phyloP scores from a whole-genome alignment of 1,140 invertebrate genomes.

The Limonius californicus region DNA sequence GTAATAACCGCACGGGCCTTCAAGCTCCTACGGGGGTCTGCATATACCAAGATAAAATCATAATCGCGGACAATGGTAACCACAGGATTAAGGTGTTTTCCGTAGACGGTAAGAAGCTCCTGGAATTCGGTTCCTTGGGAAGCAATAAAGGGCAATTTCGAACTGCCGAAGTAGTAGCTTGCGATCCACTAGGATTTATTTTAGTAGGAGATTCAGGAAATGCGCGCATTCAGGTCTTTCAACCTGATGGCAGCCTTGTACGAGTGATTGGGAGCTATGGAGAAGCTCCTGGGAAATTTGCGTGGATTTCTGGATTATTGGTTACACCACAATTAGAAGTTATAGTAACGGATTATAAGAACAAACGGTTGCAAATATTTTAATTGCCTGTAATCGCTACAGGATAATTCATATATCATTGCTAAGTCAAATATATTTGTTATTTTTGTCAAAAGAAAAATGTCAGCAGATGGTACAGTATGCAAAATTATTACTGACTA shows the following conservation, averaged over 20 bases:
- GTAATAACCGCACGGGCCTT: constrained; percentile 40
- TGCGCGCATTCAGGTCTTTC: constrained; percentile 71
- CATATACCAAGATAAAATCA: constrained; percentile 51
- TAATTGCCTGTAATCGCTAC: no score
- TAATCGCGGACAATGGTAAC: constrained; percentile 65
- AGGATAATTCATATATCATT: no score
- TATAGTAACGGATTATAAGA: constrained; percentile 67
- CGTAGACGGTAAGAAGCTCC: constrained; percentile 49
- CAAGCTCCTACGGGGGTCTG: constrained; percentile 69
- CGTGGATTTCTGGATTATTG: constrained; percentile 66
- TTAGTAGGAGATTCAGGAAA: constrained; percentile 76
- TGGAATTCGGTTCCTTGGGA: constrained; percentile 53
- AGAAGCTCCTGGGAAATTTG: constrained; percentile 59
- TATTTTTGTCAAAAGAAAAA: no score
- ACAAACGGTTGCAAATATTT: constrained; percentile 67
- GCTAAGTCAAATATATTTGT: no score
- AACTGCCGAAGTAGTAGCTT: constrained; percentile 63
- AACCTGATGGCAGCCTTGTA: constrained; percentile 58
- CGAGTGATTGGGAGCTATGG: constrained; percentile 59
- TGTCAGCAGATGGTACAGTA: no score
- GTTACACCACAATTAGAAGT: constrained; percentile 62
- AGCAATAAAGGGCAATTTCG: constrained; percentile 60
- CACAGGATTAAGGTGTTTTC: constrained; percentile 60
- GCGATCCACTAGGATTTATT: constrained; percentile 68
- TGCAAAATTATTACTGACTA: no score